These are phyloP conservation scores for Rutilus rutilus DNA, from an alignment of 2,113 vertebrate species.

Conservation along the genomic window DNA sequence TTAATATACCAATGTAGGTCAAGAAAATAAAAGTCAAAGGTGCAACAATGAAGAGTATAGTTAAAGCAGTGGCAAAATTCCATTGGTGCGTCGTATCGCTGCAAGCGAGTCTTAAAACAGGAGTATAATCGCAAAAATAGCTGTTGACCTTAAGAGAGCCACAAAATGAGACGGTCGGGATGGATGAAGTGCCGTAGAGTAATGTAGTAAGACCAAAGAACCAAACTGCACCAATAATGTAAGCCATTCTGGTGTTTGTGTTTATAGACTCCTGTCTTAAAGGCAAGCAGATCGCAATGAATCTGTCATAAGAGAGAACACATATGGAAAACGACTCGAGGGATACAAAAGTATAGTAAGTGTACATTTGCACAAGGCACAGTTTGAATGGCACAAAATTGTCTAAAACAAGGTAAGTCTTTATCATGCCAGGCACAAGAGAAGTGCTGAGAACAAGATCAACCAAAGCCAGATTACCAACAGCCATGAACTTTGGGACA, in stretches of 20 bases:
- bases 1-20: conserved; percentile 66
- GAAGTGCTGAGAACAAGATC: conserved; percentile 65
- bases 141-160: conserved; percentile 67
- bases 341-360: conserved; percentile 54
- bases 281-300: conserved; percentile 75
- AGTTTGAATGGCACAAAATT: conserved; percentile 69
- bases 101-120: conserved; percentile 72
- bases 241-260: conserved; percentile 61
- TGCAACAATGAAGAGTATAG: background rate
- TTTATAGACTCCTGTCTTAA: conserved; percentile 68
- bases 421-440: conserved; percentile 71
- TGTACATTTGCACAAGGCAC: conserved; percentile 68
- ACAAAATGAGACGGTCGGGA: conserved; percentile 70
- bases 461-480: conserved; percentile 67
- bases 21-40: conserved; percentile 63
- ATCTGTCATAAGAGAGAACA: conserved; percentile 71
- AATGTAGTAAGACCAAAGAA: fast-evolving
- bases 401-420: conserved; percentile 62
- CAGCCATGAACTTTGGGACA: conserved; percentile 70
- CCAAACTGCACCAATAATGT: conserved; percentile 62
- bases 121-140: conserved; percentile 75
- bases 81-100: conserved; percentile 67
- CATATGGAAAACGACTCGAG: conserved; percentile 68
- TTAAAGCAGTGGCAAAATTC: conserved; percentile 30
- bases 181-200: background rate